These are phyloP conservation scores for Rhinogobius similis DNA, from an alignment of 2,113 vertebrate genomes.

Conservation along the genomic window DNA sequence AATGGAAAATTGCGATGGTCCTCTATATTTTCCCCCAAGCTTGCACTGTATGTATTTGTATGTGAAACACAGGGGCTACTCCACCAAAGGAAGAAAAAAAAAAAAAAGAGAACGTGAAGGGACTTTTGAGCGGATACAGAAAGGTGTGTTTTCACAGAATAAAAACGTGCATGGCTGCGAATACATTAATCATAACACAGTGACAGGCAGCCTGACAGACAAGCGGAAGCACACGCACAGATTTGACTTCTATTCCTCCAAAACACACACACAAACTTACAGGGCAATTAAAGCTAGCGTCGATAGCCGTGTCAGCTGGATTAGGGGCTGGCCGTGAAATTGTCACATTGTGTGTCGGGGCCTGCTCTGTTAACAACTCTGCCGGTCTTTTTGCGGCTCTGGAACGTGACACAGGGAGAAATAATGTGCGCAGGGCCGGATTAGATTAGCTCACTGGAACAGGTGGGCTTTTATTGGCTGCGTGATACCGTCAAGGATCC, in stretches of 20 bases:
- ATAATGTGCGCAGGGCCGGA: conserved; percentile 68
- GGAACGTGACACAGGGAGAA: conserved; percentile 68
- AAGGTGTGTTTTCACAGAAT: conserved; percentile 55
- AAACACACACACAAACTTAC: conserved; percentile 43
- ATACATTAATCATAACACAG: conserved; percentile 72
- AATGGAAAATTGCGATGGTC: neutral
- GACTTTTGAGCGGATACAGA: conserved; percentile 57
- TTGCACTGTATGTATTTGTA: conserved; percentile 53
- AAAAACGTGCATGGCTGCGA: conserved; percentile 60
- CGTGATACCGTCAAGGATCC: conserved; percentile 71
- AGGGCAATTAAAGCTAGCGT: conserved; percentile 68
- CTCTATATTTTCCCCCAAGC: neutral
- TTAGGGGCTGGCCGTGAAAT: conserved; percentile 74
- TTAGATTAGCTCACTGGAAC: conserved; percentile 78
- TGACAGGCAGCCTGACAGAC: conserved; percentile 67
- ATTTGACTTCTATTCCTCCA: conserved; percentile 61
- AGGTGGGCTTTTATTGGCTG: conserved; percentile 79
- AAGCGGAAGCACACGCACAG: conserved; percentile 46
- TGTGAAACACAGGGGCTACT: conserved; percentile 49
- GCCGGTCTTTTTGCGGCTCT: conserved; percentile 51
- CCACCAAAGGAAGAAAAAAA: neutral
- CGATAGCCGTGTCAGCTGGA: conserved; percentile 71
- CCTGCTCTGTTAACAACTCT: conserved; percentile 68
- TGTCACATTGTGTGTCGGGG: conserved; percentile 71
- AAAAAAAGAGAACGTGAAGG: conserved; percentile 38